A percentile compares a stretch with the other conserved stretches of the same genome.
Conservation (phyloP, 64 coral and sea anemone species). For the Porites lutea region DNA sequence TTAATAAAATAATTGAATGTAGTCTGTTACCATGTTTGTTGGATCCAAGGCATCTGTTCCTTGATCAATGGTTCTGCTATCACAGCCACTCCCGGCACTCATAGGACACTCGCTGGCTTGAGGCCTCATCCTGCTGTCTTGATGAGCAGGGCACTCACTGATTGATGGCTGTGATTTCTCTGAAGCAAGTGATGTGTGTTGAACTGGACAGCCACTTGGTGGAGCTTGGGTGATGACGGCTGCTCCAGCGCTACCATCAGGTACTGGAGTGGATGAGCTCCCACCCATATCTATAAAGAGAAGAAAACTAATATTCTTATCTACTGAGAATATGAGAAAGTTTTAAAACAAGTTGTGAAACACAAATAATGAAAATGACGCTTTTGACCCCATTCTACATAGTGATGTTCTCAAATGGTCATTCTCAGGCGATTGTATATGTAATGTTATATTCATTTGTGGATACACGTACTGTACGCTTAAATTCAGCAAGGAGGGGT, state of each 20-base stretch:
- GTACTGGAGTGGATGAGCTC: conserved; percentile 53
- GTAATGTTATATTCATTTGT: too few relatives aligned
- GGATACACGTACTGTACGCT: too few relatives aligned
- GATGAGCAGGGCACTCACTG: conserved; percentile 79
- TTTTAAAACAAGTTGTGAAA: too few relatives aligned
- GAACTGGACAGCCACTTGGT: conserved; percentile 69
- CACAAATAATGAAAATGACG: too few relatives aligned
- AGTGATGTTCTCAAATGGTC: too few relatives aligned
- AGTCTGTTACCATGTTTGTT: conserved; percentile 76
- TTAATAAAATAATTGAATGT: neutral
- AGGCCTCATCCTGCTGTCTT: neutral
- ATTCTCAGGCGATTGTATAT: too few relatives aligned
- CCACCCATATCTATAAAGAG: conserved; percentile 61
- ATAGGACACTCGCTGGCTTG: conserved; percentile 60
- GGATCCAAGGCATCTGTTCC: conserved; percentile 64
- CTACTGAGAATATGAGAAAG: too few relatives aligned
- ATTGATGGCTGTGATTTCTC: conserved; percentile 32
- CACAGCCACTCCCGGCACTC: conserved; percentile 43
- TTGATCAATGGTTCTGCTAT: conserved; percentile 60
- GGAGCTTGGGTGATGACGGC: conserved; percentile 44
- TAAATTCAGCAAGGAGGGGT: too few relatives aligned
- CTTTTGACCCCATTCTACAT: too few relatives aligned
- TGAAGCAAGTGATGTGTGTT: conserved; percentile 30
- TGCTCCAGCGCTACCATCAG: conserved; percentile 22
- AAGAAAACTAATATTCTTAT: neutral